Evolutionary conservation across 2,888 invertebrate genomes (phyloP).

Genomic region (Theretra japonica): DNA sequence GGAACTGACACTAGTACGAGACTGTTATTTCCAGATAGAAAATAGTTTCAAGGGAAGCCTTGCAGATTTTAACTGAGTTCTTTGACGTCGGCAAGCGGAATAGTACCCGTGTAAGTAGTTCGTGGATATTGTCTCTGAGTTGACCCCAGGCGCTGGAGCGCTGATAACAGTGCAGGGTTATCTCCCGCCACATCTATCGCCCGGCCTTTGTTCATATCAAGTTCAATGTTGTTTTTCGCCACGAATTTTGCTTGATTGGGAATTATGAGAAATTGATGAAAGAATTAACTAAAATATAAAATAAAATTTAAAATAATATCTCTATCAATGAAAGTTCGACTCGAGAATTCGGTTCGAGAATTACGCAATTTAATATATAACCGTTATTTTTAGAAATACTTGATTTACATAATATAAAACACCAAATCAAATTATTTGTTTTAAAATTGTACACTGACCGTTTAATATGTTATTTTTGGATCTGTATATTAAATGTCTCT

Average conservation of each 20-base stretch:
- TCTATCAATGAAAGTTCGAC: too few species aligned
- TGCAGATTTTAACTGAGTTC: not conserved
- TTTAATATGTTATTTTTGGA: too few species aligned
- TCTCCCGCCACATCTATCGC: not conserved
- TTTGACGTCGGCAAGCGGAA: not conserved
- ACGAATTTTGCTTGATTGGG: not conserved
- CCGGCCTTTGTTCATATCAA: not conserved
- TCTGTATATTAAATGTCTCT: too few species aligned
- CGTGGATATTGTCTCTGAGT: not conserved
- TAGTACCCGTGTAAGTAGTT: not conserved
- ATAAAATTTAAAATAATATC: too few species aligned
- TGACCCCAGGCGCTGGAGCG: constrained; percentile 7
- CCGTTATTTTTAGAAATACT: too few species aligned
- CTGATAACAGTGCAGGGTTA: constrained; percentile 19
- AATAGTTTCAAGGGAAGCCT: not conserved
- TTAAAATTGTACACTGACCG: too few species aligned
- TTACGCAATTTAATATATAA: too few species aligned
- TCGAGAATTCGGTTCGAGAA: too few species aligned
- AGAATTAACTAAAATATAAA: not conserved
- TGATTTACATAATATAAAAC: too few species aligned
- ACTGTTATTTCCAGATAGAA: too few species aligned
- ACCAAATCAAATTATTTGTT: too few species aligned
- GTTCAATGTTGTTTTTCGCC: constrained; percentile 7
- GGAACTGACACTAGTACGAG: too few species aligned
- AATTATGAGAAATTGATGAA: not conserved